Evolutionary conservation across 2,113 vertebrate species (phyloP).

Genomic region (Tetrax tetrax): DNA sequence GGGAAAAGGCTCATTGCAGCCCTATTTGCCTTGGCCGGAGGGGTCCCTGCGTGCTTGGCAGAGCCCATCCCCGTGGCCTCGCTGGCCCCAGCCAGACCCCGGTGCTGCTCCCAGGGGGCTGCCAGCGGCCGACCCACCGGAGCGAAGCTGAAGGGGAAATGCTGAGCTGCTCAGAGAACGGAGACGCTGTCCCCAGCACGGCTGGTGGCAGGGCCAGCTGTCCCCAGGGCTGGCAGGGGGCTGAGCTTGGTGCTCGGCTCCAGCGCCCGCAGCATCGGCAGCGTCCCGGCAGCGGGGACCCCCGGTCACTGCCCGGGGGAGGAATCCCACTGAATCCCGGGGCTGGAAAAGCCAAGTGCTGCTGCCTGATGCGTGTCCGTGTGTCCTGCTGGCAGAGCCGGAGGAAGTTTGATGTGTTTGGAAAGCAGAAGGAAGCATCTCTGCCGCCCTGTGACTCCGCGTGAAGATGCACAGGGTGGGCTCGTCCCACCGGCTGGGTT

Average conservation of each 20-base stretch:
- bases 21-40: background rate
- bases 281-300: background rate
- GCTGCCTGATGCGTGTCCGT: accelerated
- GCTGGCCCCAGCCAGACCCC: accelerated
- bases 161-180: background rate
- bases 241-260: accelerated
- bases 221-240: background rate
- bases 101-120: background rate
- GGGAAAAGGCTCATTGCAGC: accelerated
- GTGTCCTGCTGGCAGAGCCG: accelerated
- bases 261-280: accelerated
- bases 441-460: background rate
- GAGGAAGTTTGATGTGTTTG: background rate
- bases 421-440: conserved; percentile 57
- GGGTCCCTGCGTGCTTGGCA: background rate
- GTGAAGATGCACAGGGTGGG: accelerated
- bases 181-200: accelerated
- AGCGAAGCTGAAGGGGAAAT: background rate
- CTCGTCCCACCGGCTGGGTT: background rate
- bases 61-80: background rate
- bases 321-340: accelerated
- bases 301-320: accelerated
- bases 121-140: accelerated
- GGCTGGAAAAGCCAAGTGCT: accelerated
- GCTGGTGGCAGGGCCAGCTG: background rate